These are phyloP conservation scores for Pteropus rufus DNA, from an alignment of 2,797 vertebrate genomes.

Conservation along the genomic window DNA sequence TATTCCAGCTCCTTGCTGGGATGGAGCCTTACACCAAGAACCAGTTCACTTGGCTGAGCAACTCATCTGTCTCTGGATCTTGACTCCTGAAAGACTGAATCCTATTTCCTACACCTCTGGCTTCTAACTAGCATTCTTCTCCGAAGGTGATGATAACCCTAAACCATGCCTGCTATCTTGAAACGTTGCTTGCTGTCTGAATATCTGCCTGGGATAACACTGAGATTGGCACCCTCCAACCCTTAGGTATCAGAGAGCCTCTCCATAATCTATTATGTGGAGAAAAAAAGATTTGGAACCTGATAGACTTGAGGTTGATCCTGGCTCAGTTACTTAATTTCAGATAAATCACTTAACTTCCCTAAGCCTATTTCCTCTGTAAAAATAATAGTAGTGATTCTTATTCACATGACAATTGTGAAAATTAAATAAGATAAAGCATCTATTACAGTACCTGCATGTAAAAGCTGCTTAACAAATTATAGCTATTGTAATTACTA, in stretches of 20 bases:
- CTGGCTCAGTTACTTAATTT: constrained; percentile 11
- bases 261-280: not conserved
- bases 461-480: constrained; percentile 12
- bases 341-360: constrained; percentile 18
- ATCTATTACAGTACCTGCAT: not conserved
- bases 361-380: not conserved
- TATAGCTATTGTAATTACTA: not conserved
- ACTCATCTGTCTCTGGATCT: not conserved
- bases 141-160: not conserved
- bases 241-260: not conserved
- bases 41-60: not conserved
- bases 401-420: not conserved
- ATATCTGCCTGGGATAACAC: not conserved
- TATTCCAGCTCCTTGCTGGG: not conserved
- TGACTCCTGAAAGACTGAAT: constrained; percentile 15
- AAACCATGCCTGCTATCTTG: not conserved
- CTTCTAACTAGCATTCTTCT: not conserved
- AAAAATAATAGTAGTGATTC: constrained; percentile 15
- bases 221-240: not conserved
- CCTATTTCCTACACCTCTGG: not conserved
- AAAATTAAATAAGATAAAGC: constrained; percentile 31
- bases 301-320: not conserved
- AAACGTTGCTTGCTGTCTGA: not conserved
- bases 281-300: constrained; percentile 5
- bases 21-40: not conserved